These are phyloP conservation scores for Pelodytes ibericus DNA, from an alignment of 2,797 vertebrate genomes.

Conservation along the genomic window DNA sequence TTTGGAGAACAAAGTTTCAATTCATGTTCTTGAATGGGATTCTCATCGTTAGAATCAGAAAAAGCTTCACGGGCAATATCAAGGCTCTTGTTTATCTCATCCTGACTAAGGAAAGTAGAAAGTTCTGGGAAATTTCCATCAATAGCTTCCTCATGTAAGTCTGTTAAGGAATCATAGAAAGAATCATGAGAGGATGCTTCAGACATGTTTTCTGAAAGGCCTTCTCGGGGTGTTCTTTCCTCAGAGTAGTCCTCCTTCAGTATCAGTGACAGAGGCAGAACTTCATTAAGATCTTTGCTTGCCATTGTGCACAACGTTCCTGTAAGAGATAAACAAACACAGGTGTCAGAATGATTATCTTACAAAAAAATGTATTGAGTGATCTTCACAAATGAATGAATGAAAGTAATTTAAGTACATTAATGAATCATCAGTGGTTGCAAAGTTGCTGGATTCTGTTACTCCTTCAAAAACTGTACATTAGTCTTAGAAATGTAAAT, in stretches of 20 bases:
- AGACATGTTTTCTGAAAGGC: constrained; percentile 70
- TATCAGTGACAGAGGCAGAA: constrained; percentile 75
- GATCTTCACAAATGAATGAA: not conserved
- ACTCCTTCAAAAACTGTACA: no score
- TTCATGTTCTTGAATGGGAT: constrained; percentile 65
- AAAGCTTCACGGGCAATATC: constrained; percentile 91
- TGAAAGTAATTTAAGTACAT: not conserved
- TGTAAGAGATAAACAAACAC: constrained; percentile 1
- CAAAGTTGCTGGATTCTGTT: no score
- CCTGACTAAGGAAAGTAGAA: constrained; percentile 90
- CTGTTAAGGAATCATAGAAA: constrained; percentile 79
- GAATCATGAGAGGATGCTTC: constrained; percentile 81
- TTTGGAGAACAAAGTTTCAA: constrained; percentile 40
- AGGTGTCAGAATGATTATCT: constrained; percentile 4
- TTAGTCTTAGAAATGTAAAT: no score
- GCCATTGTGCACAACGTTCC: constrained; percentile 81
- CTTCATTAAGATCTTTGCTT: constrained; percentile 78
- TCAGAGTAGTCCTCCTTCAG: constrained; percentile 71
- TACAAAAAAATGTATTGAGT: not conserved
- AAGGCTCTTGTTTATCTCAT: constrained; percentile 91
- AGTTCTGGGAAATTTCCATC: constrained; percentile 74
- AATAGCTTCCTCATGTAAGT: constrained; percentile 74
- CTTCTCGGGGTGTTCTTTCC: constrained; percentile 66
- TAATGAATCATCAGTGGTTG: no score
- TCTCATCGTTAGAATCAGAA: constrained; percentile 68